Percentiles rank a stretch among this genome's conserved stretches.
phyloP scores from a whole-genome alignment of 92 coral and sea anemone genomes.

The Actinernus sp. region DNA sequence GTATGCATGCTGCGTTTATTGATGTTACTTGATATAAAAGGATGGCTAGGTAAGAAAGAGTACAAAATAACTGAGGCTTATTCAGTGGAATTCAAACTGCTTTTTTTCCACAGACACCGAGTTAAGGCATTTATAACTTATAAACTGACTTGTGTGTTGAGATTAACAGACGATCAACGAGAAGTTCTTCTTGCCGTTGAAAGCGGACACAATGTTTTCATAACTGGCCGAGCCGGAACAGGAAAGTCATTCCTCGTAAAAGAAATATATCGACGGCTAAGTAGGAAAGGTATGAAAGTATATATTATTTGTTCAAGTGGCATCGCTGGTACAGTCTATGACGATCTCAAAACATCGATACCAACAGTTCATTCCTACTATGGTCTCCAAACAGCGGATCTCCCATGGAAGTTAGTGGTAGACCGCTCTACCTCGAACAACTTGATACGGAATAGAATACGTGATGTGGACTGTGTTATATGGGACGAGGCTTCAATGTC shows the following conservation, averaged over 20 bases:
- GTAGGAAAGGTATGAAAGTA: background rate
- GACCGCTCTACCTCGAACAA: slow-evolving; percentile 6
- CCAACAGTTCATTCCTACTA: slow-evolving; percentile 22
- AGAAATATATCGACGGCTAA: background rate
- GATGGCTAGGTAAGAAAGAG: no score
- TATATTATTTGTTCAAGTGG: slow-evolving; percentile 34
- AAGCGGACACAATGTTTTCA: background rate
- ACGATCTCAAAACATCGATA: background rate
- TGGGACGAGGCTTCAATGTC: no score
- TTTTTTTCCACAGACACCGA: no score
- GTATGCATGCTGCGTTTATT: no score
- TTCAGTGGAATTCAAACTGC: no score
- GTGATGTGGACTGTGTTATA: slow-evolving; percentile 33
- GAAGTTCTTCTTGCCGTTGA: background rate
- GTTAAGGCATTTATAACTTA: no score
- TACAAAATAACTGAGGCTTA: no score
- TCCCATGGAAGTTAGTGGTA: slow-evolving; percentile 31
- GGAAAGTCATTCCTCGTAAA: slow-evolving; percentile 6
- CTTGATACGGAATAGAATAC: slow-evolving; percentile 7
- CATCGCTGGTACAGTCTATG: slow-evolving; percentile 19
- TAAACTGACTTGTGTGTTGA: no score
- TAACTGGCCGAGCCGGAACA: slow-evolving; percentile 7
- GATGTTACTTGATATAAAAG: no score
- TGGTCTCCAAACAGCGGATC: no score
- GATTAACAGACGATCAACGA: slow-evolving; percentile 1